A percentile compares a stretch with the other conserved stretches of the same genome.
phyloP scores from a whole-genome alignment of 64 coral and sea anemone genomes.

The Stichodactyla helianthus region DNA sequence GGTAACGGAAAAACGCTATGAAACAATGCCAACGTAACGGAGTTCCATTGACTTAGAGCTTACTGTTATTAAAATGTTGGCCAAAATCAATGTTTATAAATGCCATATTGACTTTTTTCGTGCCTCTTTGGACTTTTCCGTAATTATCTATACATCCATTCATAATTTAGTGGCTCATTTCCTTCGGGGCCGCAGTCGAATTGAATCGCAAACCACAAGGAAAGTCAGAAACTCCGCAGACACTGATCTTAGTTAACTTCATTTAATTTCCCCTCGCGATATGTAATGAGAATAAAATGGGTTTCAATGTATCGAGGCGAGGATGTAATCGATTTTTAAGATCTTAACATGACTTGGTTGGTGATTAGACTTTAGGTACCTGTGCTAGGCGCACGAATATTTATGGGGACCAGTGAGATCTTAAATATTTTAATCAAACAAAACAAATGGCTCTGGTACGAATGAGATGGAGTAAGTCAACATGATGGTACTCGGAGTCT shows the following conservation, averaged over 20 bases:
- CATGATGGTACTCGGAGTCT: not conserved
- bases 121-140: not conserved
- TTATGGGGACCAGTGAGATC: not conserved
- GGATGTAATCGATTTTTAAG: not conserved
- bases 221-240: not conserved
- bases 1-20: constrained; percentile 41
- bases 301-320: not conserved
- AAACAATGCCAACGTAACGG: constrained; percentile 69
- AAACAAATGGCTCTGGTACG: constrained; percentile 1
- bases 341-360: not conserved
- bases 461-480: not conserved
- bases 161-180: not conserved
- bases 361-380: not conserved
- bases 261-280: not conserved
- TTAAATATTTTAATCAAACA: not conserved
- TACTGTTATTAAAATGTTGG: constrained; percentile 56
- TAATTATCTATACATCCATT: constrained; percentile 1
- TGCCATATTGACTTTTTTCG: not conserved
- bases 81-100: constrained; percentile 41
- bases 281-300: not conserved
- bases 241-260: not conserved
- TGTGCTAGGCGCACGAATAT: not conserved
- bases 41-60: constrained; percentile 26
- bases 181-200: not conserved
- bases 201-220: not conserved